phyloP scores from a whole-genome alignment of 1,140 invertebrate genomes.

The Drosophila mauritiana region DNA sequence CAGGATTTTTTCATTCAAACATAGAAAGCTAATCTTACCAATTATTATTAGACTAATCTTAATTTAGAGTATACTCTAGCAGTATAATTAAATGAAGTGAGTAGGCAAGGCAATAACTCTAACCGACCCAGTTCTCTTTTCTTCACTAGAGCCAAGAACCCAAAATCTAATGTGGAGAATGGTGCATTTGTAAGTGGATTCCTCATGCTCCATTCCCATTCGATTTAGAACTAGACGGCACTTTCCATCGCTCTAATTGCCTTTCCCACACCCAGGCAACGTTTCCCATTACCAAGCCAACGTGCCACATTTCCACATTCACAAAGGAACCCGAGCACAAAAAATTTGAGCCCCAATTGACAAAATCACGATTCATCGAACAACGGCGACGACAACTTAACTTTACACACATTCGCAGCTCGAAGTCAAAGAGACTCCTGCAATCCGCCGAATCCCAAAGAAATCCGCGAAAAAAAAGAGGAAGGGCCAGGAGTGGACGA shows the following conservation, averaged over 20 bases:
- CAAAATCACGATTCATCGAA: constrained; percentile 70
- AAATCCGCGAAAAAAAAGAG: constrained; percentile 3
- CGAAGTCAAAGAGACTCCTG: constrained; percentile 20
- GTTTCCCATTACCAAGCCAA: constrained; percentile 33
- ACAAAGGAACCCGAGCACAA: constrained; percentile 37
- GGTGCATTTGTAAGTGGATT: constrained; percentile 12
- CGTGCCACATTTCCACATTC: constrained; percentile 40
- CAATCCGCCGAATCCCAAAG: constrained; percentile 14
- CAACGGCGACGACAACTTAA: constrained; percentile 71
- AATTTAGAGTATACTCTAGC: no score
- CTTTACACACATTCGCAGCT: constrained; percentile 62
- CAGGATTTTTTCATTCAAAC: no score
- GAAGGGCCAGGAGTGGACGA: background rate
- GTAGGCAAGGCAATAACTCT: no score
- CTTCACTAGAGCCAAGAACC: background rate
- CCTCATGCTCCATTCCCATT: constrained; percentile 15
- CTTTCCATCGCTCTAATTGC: constrained; percentile 54
- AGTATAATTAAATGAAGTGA: no score
- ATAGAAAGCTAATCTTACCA: no score
- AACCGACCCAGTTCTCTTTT: background rate
- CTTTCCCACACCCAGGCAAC: constrained; percentile 49
- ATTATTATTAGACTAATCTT: no score
- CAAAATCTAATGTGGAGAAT: background rate
- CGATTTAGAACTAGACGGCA: constrained; percentile 33
- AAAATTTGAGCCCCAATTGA: constrained; percentile 63